Evolutionary conservation across 2,888 invertebrate genomes (phyloP).

Genomic region (Cerastis leucographa): DNA sequence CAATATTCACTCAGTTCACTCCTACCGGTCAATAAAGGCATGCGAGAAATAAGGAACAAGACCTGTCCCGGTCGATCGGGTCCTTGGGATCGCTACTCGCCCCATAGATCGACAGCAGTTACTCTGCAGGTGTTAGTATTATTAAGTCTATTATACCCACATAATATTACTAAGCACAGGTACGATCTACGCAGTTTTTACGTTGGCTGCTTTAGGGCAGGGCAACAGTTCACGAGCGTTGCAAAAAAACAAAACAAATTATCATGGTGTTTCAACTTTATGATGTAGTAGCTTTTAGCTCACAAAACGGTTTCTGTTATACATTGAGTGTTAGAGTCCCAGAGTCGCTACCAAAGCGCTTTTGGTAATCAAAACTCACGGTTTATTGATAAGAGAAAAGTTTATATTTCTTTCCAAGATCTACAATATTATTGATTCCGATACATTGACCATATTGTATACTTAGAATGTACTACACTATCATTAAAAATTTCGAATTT

Average conservation of each 20-base stretch:
- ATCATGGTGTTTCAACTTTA: background rate
- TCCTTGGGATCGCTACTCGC: background rate
- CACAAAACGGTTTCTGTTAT: background rate
- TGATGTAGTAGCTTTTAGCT: background rate
- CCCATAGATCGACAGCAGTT: background rate
- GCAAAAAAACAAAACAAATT: background rate
- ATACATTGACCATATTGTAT: slow-evolving; percentile 44
- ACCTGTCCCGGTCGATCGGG: background rate
- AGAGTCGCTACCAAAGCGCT: background rate
- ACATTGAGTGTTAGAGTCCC: background rate
- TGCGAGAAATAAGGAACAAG: background rate
- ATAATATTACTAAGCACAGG: background rate
- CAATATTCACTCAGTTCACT: background rate
- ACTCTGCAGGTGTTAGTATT: background rate
- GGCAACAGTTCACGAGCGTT: background rate
- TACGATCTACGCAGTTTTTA: background rate
- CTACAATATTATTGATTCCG: slow-evolving; percentile 41
- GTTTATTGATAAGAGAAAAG: slow-evolving; percentile 39
- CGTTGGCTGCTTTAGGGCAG: background rate
- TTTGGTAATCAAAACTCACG: slow-evolving; percentile 31
- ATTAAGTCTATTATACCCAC: background rate
- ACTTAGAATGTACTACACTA: slow-evolving; percentile 45
- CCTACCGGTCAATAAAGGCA: background rate
- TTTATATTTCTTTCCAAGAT: slow-evolving; percentile 46
- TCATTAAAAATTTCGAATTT: slow-evolving; percentile 32